These are phyloP conservation scores for Antedon bifida DNA, from an alignment of 35 echinoderm and acorn worm genomes.

Conservation along the genomic window DNA sequence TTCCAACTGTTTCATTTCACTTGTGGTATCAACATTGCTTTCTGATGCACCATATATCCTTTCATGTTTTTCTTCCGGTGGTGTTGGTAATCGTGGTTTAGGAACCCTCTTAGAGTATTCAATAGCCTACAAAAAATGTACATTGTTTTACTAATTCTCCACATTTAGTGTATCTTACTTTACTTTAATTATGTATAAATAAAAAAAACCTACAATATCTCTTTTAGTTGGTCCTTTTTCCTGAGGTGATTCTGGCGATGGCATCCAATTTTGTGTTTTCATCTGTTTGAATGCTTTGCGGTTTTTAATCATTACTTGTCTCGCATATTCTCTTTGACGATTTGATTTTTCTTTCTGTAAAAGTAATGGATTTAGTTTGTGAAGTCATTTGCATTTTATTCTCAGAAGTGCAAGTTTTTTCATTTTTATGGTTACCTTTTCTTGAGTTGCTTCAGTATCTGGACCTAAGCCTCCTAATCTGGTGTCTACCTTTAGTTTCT, in stretches of 20 bases:
- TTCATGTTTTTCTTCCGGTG: conserved; percentile 41
- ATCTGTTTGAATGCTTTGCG: conserved; percentile 37
- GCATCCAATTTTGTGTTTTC: conserved; percentile 3
- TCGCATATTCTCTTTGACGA: conserved; percentile 69
- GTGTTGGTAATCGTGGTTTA: conserved; percentile 47
- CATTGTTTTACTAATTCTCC: no score
- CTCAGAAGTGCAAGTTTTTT: no score
- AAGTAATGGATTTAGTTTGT: conserved; percentile 9
- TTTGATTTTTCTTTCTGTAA: conserved; percentile 71
- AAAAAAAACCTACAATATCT: conserved; percentile 35
- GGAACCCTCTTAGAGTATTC: conserved; percentile 63
- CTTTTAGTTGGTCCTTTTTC: conserved; percentile 35
- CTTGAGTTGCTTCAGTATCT: conserved; percentile 31
- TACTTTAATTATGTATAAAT: no score
- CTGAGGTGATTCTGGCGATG: conserved; percentile 4
- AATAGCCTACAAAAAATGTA: conserved; percentile 43
- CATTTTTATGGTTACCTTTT: conserved; percentile 68
- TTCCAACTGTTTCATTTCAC: background rate
- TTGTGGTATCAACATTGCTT: background rate
- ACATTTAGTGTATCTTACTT: no score
- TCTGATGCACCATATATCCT: conserved; percentile 37
- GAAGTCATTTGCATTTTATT: no score
- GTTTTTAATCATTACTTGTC: conserved; percentile 64
- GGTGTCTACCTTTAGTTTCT: conserved; percentile 72
- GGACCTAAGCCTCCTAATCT: conserved; percentile 80